Conservation (phyloP, 2,113 vertebrate species). For the Archilochus colubris region DNA sequence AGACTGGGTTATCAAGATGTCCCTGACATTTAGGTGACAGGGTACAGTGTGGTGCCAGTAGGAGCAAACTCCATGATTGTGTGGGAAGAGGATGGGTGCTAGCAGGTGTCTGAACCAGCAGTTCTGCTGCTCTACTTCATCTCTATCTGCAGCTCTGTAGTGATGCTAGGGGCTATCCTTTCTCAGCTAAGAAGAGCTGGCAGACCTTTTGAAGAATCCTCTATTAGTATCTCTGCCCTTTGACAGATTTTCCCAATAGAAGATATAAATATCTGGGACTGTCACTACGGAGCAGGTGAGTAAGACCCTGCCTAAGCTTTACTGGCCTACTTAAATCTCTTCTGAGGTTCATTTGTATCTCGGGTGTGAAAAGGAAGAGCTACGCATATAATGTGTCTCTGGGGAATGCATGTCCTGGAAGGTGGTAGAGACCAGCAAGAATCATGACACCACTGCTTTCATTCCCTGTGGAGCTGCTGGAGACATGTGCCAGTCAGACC, state of each 20-base stretch:
- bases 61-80: background rate
- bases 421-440: background rate
- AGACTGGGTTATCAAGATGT: rapidly evolving
- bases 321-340: background rate
- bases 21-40: background rate
- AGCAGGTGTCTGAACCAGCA: background rate
- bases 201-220: background rate
- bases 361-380: background rate
- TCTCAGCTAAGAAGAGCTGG: background rate
- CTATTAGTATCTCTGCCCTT: background rate
- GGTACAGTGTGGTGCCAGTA: background rate
- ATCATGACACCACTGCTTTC: background rate
- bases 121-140: background rate
- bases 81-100: background rate
- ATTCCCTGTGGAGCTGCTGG: background rate
- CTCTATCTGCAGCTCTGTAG: background rate
- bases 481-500: background rate
- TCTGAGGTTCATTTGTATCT: background rate
- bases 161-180: background rate
- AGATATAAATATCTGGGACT: background rate
- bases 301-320: background rate
- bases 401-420: background rate
- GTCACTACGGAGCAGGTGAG: background rate
- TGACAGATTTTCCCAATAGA: background rate
- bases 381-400: background rate